A percentile compares a stretch with the other conserved stretches of the same genome.
Evolutionary conservation across 2,888 invertebrate species (phyloP).

Genomic region (Esperia sulphurella): DNA sequence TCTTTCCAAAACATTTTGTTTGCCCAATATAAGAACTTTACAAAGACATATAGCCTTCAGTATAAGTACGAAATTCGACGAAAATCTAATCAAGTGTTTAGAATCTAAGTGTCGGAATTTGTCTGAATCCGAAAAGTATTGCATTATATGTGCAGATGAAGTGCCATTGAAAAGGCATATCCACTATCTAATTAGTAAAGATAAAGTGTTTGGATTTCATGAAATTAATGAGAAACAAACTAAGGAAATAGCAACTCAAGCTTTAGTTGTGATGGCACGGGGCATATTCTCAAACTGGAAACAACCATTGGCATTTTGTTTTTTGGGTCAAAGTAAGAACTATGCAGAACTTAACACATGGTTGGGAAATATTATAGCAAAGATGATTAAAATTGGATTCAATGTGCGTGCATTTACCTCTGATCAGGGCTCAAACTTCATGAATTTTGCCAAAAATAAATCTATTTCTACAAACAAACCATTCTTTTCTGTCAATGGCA

Average conservation of each 20-base stretch:
- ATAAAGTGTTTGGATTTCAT: slow-evolving; percentile 13
- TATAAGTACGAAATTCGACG: not conserved
- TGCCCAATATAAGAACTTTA: slow-evolving; percentile 7
- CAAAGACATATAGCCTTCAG: not conserved
- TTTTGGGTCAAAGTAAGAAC: slow-evolving; percentile 5
- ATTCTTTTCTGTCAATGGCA: slow-evolving; percentile 10
- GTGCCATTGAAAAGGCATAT: slow-evolving; percentile 10
- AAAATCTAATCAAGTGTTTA: not conserved
- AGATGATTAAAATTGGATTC: slow-evolving; percentile 5
- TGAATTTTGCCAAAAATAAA: slow-evolving; percentile 4
- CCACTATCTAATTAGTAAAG: slow-evolving; percentile 9
- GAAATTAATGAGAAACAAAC: slow-evolving; percentile 8
- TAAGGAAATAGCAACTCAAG: slow-evolving; percentile 5
- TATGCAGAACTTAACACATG: slow-evolving; percentile 4
- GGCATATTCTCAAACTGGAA: slow-evolving; percentile 9
- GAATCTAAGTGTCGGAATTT: slow-evolving; percentile 1
- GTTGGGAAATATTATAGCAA: slow-evolving; percentile 6
- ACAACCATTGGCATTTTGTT: slow-evolving; percentile 8
- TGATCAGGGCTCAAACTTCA: slow-evolving; percentile 10
- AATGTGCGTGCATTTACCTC: slow-evolving; percentile 6
- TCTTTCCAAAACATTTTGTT: slow-evolving; percentile 2
- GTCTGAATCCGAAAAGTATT: slow-evolving; percentile 6
- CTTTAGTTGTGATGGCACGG: slow-evolving; percentile 8
- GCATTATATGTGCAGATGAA: slow-evolving; percentile 6
- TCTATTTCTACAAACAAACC: slow-evolving; percentile 6